These are phyloP conservation scores for Anser cygnoides DNA, from an alignment of 2,113 vertebrate genomes.

Conservation along the genomic window DNA sequence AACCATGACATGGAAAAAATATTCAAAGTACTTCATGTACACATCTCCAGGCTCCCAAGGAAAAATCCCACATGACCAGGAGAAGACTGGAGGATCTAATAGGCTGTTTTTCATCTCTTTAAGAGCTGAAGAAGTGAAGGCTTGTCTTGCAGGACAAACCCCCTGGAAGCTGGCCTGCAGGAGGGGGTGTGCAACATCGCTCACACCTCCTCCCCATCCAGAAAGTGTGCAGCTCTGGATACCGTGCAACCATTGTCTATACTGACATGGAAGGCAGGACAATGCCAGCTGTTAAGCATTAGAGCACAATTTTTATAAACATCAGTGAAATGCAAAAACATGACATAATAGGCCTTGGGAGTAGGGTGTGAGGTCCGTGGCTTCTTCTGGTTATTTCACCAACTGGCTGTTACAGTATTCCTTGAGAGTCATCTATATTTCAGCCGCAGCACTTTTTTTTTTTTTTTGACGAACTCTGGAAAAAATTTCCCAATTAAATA, in stretches of 20 bases:
- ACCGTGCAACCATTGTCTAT: background rate
- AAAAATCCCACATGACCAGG: background rate
- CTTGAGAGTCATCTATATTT: background rate
- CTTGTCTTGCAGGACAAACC: background rate
- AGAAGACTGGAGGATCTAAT: background rate
- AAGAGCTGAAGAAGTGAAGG: background rate
- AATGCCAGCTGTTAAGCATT: background rate
- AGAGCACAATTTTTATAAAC: background rate
- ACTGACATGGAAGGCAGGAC: background rate
- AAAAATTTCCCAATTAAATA: background rate
- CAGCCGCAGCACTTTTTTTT: background rate
- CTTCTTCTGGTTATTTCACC: background rate
- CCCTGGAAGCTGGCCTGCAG: background rate
- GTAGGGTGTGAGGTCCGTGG: fast-evolving
- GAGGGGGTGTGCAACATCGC: background rate
- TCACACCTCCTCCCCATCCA: background rate
- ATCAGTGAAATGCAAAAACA: background rate
- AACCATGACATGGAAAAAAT: background rate
- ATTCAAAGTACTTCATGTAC: background rate
- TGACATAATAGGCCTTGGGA: background rate
- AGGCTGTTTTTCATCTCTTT: background rate
- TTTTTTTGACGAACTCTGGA: too few relatives aligned
- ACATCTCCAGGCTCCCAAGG: background rate
- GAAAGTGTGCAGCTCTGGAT: background rate
- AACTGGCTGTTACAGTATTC: fast-evolving